Evolutionary conservation across 2,888 invertebrate species (phyloP), one percentile per base, ranked within the genome.

Genomic region (Eupithecia pulchellata): DNA sequence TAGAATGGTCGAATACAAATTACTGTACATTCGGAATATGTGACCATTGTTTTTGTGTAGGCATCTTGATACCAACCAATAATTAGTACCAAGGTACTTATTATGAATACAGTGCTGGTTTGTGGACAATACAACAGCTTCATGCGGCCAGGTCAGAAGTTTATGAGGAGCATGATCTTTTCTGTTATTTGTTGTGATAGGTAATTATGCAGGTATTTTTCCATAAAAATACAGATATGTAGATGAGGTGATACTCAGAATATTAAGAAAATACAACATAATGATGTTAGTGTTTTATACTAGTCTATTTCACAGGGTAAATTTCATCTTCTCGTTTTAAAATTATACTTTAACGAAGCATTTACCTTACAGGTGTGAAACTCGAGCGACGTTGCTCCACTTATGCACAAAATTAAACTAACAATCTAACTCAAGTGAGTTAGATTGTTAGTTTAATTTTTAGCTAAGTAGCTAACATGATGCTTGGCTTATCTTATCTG

Each of bases 401-500:
- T 69, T 70, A 65, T 65, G 74, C 67, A 70, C 60, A 67, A 63
- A 74, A 75, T 73, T 75, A 75, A 69, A 73, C 71, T 70, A 75
- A 77, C 75, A 75, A 75, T 64, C 64, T 73, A 74, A 75, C 70
- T 73, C 72, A 75, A n/a, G n/a, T n/a, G n/a, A n/a, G n/a, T n/a
- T n/a, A n/a, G n/a, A n/a, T n/a, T n/a, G n/a, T n/a, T n/a, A n/a
- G n/a, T n/a, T n/a, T n/a, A n/a, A n/a, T n/a, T n/a, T n/a, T n/a
- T n/a, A n/a, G n/a, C 73, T 75, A n/a, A n/a, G n/a, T 75, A 75
- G 61, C 42, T 29, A 62, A 70, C 73, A 74, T 47, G 63, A 73
- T 70, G 72, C 64, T 72, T 66, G 62, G 68, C 63, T 80, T 83
- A 86, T 86, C 82, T 82, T 77, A 80, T 79, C 81, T 80, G 79